These are phyloP conservation scores for Hydrolagus colliei DNA, from an alignment of 2,797 vertebrate species.

Conservation along the genomic window DNA sequence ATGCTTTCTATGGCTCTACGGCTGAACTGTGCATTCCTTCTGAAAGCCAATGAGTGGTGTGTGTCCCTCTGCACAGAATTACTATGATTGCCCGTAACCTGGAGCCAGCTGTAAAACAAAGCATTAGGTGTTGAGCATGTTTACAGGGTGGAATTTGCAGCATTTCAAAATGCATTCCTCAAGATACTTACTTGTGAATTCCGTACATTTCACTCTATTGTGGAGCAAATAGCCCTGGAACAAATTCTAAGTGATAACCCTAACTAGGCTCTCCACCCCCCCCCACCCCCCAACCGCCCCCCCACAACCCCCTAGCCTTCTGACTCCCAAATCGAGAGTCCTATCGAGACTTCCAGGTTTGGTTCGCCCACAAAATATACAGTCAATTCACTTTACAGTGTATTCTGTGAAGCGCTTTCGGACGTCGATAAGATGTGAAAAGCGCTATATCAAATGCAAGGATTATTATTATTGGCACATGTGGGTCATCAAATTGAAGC, in stretches of 20 bases:
- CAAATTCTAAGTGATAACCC: not conserved
- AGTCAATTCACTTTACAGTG: too few species aligned
- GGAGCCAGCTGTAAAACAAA: not conserved
- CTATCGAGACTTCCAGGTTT: not conserved
- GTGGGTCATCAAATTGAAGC: too few species aligned
- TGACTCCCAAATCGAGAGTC: too few species aligned
- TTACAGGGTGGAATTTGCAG: too few species aligned
- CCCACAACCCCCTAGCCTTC: not conserved
- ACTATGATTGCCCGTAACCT: not conserved
- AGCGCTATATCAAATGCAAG: too few species aligned
- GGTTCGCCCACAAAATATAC: not conserved
- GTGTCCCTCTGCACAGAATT: not conserved
- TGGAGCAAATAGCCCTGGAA: not conserved
- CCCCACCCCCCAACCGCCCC: not conserved
- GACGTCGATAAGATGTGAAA: too few species aligned
- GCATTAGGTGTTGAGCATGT: too few species aligned
- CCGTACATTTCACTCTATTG: not conserved
- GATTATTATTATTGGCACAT: not conserved
- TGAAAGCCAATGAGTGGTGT: not conserved
- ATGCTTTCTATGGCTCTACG: too few species aligned
- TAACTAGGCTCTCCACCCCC: not conserved
- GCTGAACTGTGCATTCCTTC: not conserved
- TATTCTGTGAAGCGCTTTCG: too few species aligned
- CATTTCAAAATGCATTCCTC: too few species aligned
- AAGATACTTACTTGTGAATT: not conserved